These are phyloP conservation scores for Athripsodes cinereus DNA, from an alignment of 2,888 invertebrate genomes.

Conservation along the genomic window DNA sequence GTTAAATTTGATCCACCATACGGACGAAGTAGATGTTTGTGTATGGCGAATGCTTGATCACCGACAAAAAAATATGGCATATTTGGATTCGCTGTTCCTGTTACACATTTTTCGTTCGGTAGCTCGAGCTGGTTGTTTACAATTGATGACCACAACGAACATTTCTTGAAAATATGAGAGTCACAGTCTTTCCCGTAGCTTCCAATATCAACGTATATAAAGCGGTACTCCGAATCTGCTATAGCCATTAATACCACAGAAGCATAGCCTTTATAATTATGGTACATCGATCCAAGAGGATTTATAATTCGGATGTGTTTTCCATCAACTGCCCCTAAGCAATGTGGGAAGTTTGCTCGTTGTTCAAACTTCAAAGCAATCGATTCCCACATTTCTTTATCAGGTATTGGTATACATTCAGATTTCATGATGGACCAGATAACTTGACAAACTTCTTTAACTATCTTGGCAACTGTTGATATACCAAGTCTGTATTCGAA, in stretches of 20 bases:
- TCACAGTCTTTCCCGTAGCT: no score
- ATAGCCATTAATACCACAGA: slow-evolving; percentile 24
- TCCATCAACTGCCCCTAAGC: no score
- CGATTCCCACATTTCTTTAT: slow-evolving; percentile 19
- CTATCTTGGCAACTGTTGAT: neutral
- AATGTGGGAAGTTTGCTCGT: slow-evolving; percentile 25
- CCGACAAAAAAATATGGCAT: no score
- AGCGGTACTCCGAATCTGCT: slow-evolving; percentile 21
- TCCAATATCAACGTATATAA: slow-evolving; percentile 20
- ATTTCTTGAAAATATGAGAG: no score
- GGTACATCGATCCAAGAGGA: slow-evolving; percentile 24
- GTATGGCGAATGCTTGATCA: no score
- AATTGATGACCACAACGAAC: no score
- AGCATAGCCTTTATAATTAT: slow-evolving; percentile 24
- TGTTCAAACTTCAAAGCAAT: slow-evolving; percentile 26
- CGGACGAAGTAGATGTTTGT: no score
- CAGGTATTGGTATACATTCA: slow-evolving; percentile 4
- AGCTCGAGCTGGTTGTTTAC: no score
- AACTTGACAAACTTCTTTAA: slow-evolving; percentile 1
- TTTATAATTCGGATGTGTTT: slow-evolving; percentile 24
- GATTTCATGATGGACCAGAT: slow-evolving; percentile 2
- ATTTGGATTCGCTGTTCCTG: no score
- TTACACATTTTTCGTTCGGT: no score
- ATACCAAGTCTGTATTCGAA: neutral
- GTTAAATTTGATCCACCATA: no score